Percentiles rank a stretch among this genome's conserved stretches.
These are phyloP conservation scores for Microcebus griseorufus DNA, from an alignment of 2,113 vertebrate species.

Conservation along the genomic window DNA sequence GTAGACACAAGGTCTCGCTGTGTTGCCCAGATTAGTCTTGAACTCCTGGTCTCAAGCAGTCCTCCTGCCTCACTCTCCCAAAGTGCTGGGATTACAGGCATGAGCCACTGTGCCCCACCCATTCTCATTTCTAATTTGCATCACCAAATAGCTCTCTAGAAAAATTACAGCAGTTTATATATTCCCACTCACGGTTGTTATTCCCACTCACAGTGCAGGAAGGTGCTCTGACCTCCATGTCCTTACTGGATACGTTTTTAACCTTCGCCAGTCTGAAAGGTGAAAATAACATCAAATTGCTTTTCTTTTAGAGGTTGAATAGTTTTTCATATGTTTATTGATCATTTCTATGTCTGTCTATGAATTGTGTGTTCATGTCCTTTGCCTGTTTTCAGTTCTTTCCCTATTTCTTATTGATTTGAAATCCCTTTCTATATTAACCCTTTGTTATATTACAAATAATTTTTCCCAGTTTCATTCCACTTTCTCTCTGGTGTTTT, in stretches of 20 bases:
- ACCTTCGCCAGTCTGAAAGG: not conserved
- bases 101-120: too few species aligned
- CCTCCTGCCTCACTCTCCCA: too few species aligned
- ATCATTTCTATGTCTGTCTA: not conserved
- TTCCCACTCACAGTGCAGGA: not conserved
- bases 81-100: too few species aligned
- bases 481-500: constrained; percentile 12
- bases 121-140: not conserved
- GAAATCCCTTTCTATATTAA: constrained; percentile 7
- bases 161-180: not conserved
- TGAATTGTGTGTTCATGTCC: not conserved
- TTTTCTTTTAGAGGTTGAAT: constrained; percentile 32
- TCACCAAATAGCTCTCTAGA: not conserved
- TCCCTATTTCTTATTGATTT: constrained; percentile 40
- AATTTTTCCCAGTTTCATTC: not conserved
- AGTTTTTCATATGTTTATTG: not conserved
- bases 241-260: not conserved
- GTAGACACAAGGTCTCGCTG: too few species aligned
- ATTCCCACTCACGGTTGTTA: not conserved
- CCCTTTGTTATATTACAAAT: not conserved
- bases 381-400: not conserved
- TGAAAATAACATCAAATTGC: not conserved
- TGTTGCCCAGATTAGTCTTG: too few species aligned
- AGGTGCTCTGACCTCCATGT: not conserved
- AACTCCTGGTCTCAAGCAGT: too few species aligned